phyloP scores from a whole-genome alignment of 2,113 vertebrate species.

The Saccopteryx leptura region DNA sequence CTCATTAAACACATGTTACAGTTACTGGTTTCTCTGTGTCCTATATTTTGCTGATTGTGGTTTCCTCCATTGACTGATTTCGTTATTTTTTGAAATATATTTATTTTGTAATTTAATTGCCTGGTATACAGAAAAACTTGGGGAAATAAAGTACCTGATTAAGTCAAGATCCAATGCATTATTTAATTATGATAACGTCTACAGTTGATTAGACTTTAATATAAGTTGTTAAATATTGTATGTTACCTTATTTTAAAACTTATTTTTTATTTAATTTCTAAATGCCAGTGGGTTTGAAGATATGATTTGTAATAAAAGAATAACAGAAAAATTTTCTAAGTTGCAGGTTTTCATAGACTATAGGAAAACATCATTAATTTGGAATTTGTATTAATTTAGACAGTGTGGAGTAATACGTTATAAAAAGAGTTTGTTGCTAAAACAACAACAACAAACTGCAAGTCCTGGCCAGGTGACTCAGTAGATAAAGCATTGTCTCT shows the following conservation, averaged over 20 bases:
- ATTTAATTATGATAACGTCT: constrained; percentile 52
- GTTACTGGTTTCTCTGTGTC: neutral
- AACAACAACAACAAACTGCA: no score
- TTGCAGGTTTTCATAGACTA: neutral
- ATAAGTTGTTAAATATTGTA: neutral
- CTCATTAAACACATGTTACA: neutral
- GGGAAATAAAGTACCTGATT: neutral
- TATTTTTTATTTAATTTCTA: constrained; percentile 23
- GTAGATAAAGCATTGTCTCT: no score
- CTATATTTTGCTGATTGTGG: neutral
- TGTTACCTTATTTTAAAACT: constrained; percentile 51
- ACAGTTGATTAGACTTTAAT: neutral
- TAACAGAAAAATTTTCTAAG: neutral
- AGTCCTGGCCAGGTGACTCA: no score
- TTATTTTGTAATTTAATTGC: constrained; percentile 70
- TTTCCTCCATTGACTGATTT: constrained; percentile 49
- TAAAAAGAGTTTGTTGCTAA: constrained; percentile 27
- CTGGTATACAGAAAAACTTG: constrained; percentile 19
- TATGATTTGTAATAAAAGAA: constrained; percentile 50
- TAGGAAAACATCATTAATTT: constrained; percentile 42
- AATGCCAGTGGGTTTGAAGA: constrained; percentile 50
- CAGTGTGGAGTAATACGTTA: neutral
- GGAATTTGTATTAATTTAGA: constrained; percentile 45
- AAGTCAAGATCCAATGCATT: constrained; percentile 14
- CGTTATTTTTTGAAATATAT: constrained; percentile 50